Evolutionary conservation across 2,888 invertebrate species (phyloP), one percentile per base, ranked within the genome.

Genomic region (Nebria brevicollis): DNA sequence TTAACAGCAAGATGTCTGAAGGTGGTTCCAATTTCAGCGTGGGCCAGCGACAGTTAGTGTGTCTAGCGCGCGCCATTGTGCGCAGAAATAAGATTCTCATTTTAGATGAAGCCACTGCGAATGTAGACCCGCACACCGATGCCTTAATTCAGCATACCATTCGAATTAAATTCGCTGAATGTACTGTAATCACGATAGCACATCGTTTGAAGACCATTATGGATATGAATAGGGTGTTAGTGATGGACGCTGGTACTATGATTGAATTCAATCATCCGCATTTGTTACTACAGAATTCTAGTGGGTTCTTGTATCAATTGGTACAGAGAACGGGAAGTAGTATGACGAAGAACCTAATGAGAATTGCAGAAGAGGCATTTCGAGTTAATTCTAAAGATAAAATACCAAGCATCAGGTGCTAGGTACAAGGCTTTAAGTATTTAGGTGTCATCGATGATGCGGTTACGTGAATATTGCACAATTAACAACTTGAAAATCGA

Each of bases 191-290:
- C 73, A 96, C 96, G 0, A 95, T 97, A 75, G 96, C 96, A 26
- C 96, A 97, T 89, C 91, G 96, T 64, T 91, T 97, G 11, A 93
- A 96, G 86, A 97, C 96, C 0, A 94, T 97, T 77, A 96, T 97
- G 94, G 96, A 97, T 89, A 95, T 94, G 0, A 95, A 96, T 89
- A 93, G 93, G 88, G 94, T 96, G 80, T 87, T 96, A 84, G 96
- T 96, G n/a, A 93, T 97, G 92, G 94, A 95, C 86, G 94, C 94
- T 68, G 97, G 97, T 0, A 92, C 76, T 66, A 91, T 94, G 86
- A 92, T 92, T 8, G 97, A 98, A 88, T 93, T 94, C 72, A 96
- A 94, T 8, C 94, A 94, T 85, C 97, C 98, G 0, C 92, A 92
- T 86, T 90, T 92, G 84, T 87, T 95, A 73, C 86, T 95, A 70